Conservation (phyloP, 2,113 vertebrate species). For the Rhinichthys klamathensis region DNA sequence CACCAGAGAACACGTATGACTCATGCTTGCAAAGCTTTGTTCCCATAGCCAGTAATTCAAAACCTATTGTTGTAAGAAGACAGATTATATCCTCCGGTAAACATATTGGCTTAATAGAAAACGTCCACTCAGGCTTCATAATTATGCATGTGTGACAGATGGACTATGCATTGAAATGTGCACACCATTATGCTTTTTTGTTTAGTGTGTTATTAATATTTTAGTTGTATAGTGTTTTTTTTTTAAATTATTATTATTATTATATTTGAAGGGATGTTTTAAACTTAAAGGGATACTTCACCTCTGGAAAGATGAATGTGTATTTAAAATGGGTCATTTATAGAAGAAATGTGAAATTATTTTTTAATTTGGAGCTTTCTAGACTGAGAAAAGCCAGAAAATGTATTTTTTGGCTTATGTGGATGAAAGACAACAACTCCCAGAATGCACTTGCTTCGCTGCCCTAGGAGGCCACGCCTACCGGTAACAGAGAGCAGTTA, state of each 20-base stretch:
- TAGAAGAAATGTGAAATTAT: too few species aligned
- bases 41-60: slow-evolving; percentile 19
- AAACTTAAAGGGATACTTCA: too few species aligned
- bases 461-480: too few species aligned
- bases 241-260: too few species aligned
- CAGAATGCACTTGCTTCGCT: too few species aligned
- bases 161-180: slow-evolving; percentile 29
- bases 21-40: slow-evolving; percentile 4
- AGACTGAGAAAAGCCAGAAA: too few species aligned
- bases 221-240: not conserved
- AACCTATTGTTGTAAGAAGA: slow-evolving; percentile 40
- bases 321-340: too few species aligned
- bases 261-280: not conserved
- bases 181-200: not conserved
- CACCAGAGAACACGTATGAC: slow-evolving; percentile 15
- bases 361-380: too few species aligned
- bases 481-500: too few species aligned
- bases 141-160: slow-evolving; percentile 14
- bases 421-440: too few species aligned
- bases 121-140: slow-evolving; percentile 34
- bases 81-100: slow-evolving; percentile 32
- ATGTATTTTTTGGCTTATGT: too few species aligned
- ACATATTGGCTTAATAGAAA: slow-evolving; percentile 41
- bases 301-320: too few species aligned
- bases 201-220: slow-evolving; percentile 20